Conservation (phyloP, 2,113 vertebrate species). For the Ailuropoda melanoleuca region DNA sequence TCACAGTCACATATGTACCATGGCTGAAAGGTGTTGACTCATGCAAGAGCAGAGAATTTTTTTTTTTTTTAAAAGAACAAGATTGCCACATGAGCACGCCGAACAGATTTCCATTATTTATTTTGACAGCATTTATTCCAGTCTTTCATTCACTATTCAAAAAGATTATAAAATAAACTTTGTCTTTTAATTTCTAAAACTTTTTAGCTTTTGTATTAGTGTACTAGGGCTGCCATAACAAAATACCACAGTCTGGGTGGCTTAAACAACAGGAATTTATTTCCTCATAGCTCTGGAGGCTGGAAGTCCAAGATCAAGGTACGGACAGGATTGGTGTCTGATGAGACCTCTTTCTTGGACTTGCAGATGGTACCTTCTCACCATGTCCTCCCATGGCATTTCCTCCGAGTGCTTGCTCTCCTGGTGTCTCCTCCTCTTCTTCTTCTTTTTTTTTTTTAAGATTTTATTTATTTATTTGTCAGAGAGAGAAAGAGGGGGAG, state of each 20-base stretch:
- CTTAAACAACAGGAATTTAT: background rate
- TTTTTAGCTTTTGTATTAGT: background rate
- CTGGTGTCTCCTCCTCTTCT: background rate
- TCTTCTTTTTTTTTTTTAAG: background rate
- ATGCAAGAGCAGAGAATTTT: background rate
- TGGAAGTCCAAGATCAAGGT: background rate
- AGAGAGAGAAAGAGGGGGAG: no score
- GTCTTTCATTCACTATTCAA: background rate
- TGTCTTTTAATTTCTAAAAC: conserved; percentile 17
- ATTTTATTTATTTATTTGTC: no score
- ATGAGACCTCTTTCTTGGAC: background rate
- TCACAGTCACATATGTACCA: fast-evolving
- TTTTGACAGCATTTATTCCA: conserved; percentile 25
- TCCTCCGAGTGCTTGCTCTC: background rate
- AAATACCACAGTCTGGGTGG: background rate
- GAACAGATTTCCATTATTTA: background rate
- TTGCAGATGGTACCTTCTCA: background rate
- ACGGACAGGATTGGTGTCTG: background rate
- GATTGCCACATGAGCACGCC: background rate
- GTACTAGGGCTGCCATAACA: background rate
- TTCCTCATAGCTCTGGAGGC: background rate
- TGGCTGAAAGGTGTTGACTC: background rate
- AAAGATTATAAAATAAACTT: conserved; percentile 29
- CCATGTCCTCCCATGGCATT: background rate
- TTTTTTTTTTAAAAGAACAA: background rate